Conservation (phyloP, 1,140 invertebrate species). For the Vollenhovia emeryi region DNA sequence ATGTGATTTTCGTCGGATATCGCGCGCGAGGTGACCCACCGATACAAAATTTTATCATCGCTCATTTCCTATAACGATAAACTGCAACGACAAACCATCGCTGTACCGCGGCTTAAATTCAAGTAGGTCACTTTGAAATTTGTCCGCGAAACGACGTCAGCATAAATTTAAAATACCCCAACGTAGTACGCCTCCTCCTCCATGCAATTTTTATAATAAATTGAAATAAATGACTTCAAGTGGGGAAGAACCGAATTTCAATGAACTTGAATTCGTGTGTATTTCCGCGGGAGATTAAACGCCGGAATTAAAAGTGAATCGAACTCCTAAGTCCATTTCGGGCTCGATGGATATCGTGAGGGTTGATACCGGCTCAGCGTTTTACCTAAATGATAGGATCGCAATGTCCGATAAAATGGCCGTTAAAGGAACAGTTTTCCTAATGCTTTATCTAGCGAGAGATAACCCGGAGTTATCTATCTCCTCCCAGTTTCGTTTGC, state of each 20-base stretch:
- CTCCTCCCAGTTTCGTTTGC: constrained; percentile 10
- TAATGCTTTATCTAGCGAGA: background rate
- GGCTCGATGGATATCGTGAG: constrained; percentile 17
- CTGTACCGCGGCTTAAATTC: background rate
- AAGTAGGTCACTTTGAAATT: background rate
- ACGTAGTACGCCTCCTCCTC: background rate
- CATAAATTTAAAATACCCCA: constrained; percentile 1
- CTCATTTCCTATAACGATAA: constrained; percentile 14
- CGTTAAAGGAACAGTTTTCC: constrained; percentile 56
- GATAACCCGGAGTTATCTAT: constrained; percentile 4
- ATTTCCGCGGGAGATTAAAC: constrained; percentile 3
- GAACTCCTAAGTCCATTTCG: background rate
- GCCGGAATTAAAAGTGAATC: constrained; percentile 34
- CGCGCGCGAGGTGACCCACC: constrained; percentile 8
- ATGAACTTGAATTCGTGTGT: background rate
- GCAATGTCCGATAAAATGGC: constrained; percentile 30
- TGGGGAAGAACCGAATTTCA: background rate
- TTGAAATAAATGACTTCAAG: background rate
- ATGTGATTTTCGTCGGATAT: constrained; percentile 39
- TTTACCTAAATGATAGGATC: constrained; percentile 56
- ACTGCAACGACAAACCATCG: constrained; percentile 10
- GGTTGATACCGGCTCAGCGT: constrained; percentile 1
- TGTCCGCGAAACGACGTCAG: background rate
- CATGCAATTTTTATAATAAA: background rate
- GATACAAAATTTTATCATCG: constrained; percentile 29